A percentile compares a stretch with the other conserved stretches of the same genome.
phyloP scores from a whole-genome alignment of 2,888 invertebrate species.

The Parelbella ahira region DNA sequence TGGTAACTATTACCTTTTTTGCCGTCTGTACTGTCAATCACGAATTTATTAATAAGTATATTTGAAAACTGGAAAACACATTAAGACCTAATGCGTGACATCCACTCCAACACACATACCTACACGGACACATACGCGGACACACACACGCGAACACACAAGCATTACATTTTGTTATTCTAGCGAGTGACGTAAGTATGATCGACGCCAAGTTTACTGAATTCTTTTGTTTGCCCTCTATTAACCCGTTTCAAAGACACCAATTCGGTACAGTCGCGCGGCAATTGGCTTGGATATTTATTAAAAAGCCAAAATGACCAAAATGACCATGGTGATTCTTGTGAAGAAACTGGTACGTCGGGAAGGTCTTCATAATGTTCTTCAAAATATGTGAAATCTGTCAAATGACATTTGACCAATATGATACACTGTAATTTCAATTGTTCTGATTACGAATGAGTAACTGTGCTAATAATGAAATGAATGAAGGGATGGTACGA shows the following conservation, averaged over 20 bases:
- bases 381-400: no score
- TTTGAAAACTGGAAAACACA: constrained; percentile 49
- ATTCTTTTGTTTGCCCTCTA: constrained; percentile 27
- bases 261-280: constrained; percentile 40
- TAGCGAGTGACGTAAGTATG: constrained; percentile 49
- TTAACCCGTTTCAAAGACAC: constrained; percentile 53
- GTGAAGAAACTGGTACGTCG: no score
- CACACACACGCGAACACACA: constrained; percentile 20
- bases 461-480: no score
- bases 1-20: constrained; percentile 3
- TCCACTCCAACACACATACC: constrained; percentile 25
- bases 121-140: constrained; percentile 22
- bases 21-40: constrained; percentile 18
- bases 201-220: constrained; percentile 33
- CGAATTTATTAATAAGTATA: constrained; percentile 24
- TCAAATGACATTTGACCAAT: no score
- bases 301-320: no score
- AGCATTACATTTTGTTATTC: constrained; percentile 36
- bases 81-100: constrained; percentile 38
- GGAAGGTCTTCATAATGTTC: no score
- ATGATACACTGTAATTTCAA: no score
- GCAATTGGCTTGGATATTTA: background rate
- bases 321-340: no score
- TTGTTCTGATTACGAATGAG: no score
- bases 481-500: no score